A percentile compares a stretch with the other conserved stretches of the same genome.
These are phyloP conservation scores for Bostrychus sinensis DNA, from an alignment of 2,113 vertebrate species.

Conservation along the genomic window DNA sequence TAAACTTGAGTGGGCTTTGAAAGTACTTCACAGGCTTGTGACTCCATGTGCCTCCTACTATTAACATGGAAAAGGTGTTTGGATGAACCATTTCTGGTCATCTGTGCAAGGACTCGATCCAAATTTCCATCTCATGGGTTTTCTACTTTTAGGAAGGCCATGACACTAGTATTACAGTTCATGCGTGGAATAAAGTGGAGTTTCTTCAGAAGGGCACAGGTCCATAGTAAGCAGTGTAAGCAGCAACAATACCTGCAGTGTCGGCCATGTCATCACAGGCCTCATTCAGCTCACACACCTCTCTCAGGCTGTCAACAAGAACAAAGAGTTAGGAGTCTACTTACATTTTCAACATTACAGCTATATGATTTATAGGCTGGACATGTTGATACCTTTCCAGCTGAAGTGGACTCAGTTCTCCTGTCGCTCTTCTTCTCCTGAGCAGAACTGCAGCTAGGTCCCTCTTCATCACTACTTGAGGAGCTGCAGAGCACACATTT, in stretches of 20 bases:
- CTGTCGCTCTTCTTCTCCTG: conserved; percentile 68
- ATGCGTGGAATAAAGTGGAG: conserved; percentile 11
- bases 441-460: conserved; percentile 74
- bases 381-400: conserved; percentile 72
- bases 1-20: conserved; percentile 33
- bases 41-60: conserved; percentile 56
- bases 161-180: conserved; percentile 7
- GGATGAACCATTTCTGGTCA: conserved; percentile 21
- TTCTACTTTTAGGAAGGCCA: conserved; percentile 26
- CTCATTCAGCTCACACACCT: conserved; percentile 83
- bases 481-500: not conserved
- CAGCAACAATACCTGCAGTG: conserved; percentile 77
- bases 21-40: conserved; percentile 48
- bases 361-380: not conserved
- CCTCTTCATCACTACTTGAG: conserved; percentile 73
- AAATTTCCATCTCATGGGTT: conserved; percentile 22
- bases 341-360: not conserved
- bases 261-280: conserved; percentile 86
- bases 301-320: conserved; percentile 73
- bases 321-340: not conserved
- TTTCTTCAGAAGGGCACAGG: conserved; percentile 76
- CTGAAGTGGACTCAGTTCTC: conserved; percentile 65
- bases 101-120: conserved; percentile 43
- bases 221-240: conserved; percentile 83
- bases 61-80: conserved; percentile 40